Evolutionary conservation across 2,113 vertebrate genomes (phyloP), one percentile per base, ranked within the genome.

Genomic region (Alethe castanea): DNA sequence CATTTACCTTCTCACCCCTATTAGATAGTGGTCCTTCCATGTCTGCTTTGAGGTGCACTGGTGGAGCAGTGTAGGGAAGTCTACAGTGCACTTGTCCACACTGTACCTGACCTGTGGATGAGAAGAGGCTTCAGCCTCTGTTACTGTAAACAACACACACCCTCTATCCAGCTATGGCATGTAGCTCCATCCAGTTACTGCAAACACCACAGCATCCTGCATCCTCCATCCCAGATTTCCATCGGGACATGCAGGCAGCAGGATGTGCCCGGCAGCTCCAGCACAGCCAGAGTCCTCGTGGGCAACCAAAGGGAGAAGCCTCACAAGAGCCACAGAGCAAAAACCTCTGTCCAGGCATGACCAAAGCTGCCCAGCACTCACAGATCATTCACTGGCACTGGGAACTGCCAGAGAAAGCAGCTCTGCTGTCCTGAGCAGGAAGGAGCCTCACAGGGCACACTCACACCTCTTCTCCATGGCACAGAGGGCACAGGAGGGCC

Each of bases 41-140:
- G 95, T 98, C 98, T 64, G 98, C 98, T 96, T 98, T 98, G 97
- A 98, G 98, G 98, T 98, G 98, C 97, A 98, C 98, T 19, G 98
- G 98, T 78, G 98, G 98, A 57, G 97, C 98, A 74, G 98, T 98
- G 96, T 98, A 98, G 95, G 98, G 98, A 74, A 98, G 98, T 92
- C 98, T 97, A 96, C 98, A 98, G 97, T 98, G 98, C 97, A 98
- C 97, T 97, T 98, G 98, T 94, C 98, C 98, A 85, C 98, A 98
- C 97, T 98, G 98, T 97, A 98, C 98, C 97, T 98, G 98, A 98
- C 98, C 98, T 98, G 98, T 83, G 96, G 93, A 97, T 2, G 86
- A 98, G 94, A 98, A 88, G 93, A 81, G 53, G 96, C 95, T 97
- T 97, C 93, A 96, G 94, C 90, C 86, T 84, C 59, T 40, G 25